phyloP scores from a whole-genome alignment of 2,113 vertebrate species.

The Numenius arquata region DNA sequence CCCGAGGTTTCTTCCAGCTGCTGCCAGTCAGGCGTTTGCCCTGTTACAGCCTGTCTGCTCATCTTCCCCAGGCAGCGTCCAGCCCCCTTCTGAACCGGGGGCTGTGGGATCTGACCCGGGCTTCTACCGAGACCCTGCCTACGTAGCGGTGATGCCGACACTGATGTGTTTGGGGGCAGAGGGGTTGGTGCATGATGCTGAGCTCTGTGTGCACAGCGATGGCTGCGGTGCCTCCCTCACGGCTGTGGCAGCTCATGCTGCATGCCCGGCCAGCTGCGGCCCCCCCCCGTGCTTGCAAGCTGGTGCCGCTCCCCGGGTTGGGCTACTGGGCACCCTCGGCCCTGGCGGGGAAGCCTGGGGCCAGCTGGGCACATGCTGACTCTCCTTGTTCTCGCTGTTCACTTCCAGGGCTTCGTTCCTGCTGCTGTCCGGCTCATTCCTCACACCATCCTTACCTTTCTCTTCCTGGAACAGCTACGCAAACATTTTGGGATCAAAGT shows the following conservation, averaged over 20 bases:
- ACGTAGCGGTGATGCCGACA: background rate
- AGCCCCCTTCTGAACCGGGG: background rate
- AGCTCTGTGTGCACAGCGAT: background rate
- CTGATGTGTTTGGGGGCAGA: background rate
- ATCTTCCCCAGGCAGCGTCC: background rate
- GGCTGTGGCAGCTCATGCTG: background rate
- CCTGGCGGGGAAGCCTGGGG: background rate
- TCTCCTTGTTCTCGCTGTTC: background rate
- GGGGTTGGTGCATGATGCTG: background rate
- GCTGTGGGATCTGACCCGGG: background rate
- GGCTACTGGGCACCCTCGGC: background rate
- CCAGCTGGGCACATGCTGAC: background rate
- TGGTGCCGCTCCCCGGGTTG: background rate
- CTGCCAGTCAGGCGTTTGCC: background rate
- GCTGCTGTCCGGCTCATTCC: slow-evolving; percentile 86
- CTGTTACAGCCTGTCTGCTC: background rate
- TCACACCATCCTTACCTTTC: slow-evolving; percentile 87
- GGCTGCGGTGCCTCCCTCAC: background rate
- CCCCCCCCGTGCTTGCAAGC: background rate
- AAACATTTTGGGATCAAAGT: slow-evolving; percentile 85
- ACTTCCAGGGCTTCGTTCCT: slow-evolving; percentile 84
- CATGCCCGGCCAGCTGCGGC: background rate
- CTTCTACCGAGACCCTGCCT: background rate
- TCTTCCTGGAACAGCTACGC: slow-evolving; percentile 89
- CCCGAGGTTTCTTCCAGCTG: background rate